A percentile compares a stretch with the other conserved stretches of the same genome.
Conservation (phyloP, 1,140 invertebrate genomes). For the Oppia nitens region DNA sequence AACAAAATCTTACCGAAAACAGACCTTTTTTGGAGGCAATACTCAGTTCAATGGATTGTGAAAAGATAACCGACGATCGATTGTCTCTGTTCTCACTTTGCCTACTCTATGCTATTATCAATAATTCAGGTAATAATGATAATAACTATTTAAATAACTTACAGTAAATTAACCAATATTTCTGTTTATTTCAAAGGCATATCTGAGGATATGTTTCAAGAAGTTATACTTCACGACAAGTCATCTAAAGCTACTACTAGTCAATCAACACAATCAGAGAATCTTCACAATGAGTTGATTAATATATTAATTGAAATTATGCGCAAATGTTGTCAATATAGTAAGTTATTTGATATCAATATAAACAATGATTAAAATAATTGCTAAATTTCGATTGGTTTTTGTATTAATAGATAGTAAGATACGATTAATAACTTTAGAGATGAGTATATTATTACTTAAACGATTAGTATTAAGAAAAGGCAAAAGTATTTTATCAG, state of each 20-base stretch:
- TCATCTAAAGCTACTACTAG: conserved; percentile 43
- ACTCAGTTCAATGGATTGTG: conserved; percentile 51
- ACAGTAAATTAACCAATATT: conserved; percentile 1
- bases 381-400: background rate
- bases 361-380: background rate
- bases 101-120: conserved; percentile 76
- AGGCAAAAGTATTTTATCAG: conserved; percentile 35
- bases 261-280: too few relatives aligned
- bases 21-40: conserved; percentile 78
- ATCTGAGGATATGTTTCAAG: conserved; percentile 27
- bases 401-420: conserved; percentile 35
- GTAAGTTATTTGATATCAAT: conserved; percentile 24
- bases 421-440: conserved; percentile 76
- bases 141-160: conserved; percentile 5
- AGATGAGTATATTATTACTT: conserved; percentile 63
- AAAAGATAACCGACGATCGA: conserved; percentile 80
- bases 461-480: conserved; percentile 34
- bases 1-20: conserved; percentile 20
- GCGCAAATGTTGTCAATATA: conserved; percentile 52
- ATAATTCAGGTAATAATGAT: conserved; percentile 69
- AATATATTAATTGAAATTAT: conserved; percentile 63
- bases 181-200: conserved; percentile 8
- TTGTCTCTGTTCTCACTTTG: conserved; percentile 76
- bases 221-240: background rate
- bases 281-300: conserved; percentile 36